Evolutionary conservation across 2,797 vertebrate genomes (phyloP).

Genomic region (Pipistrellus pygmaeus): DNA sequence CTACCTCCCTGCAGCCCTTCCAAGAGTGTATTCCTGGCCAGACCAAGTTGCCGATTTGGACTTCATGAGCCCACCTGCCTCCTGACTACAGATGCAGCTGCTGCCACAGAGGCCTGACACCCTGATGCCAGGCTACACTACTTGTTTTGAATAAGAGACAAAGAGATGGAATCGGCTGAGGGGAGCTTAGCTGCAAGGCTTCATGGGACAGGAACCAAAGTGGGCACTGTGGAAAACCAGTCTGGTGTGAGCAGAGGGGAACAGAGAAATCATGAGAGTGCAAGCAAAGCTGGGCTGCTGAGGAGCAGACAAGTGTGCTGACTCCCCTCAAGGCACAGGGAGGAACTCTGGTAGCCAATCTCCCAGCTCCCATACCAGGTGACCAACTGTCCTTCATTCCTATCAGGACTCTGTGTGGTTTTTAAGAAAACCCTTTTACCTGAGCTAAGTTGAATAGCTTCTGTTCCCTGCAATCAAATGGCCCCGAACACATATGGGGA

Average conservation of each 20-base stretch:
- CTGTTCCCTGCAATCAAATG: background rate
- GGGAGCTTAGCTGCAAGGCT: background rate
- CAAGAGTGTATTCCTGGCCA: background rate
- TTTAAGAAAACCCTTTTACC: background rate
- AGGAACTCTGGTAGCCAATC: background rate
- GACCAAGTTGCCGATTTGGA: background rate
- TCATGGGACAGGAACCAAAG: background rate
- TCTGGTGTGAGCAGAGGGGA: background rate
- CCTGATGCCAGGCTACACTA: background rate
- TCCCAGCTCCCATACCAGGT: background rate
- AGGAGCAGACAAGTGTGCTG: background rate
- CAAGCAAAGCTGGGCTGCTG: background rate
- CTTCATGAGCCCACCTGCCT: background rate
- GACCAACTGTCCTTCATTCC: background rate
- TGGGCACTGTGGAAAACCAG: background rate
- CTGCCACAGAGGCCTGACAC: background rate
- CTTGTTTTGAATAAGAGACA: background rate
- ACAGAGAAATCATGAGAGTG: background rate
- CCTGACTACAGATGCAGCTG: background rate
- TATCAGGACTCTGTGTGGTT: background rate
- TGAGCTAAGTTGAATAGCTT: background rate
- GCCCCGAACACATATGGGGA: background rate
- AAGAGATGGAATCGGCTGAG: background rate
- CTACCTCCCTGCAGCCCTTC: background rate
- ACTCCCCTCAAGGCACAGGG: background rate